These are phyloP conservation scores for Rotaria magnacalcarata DNA, from an alignment of 2,888 invertebrate genomes.

Conservation along the genomic window DNA sequence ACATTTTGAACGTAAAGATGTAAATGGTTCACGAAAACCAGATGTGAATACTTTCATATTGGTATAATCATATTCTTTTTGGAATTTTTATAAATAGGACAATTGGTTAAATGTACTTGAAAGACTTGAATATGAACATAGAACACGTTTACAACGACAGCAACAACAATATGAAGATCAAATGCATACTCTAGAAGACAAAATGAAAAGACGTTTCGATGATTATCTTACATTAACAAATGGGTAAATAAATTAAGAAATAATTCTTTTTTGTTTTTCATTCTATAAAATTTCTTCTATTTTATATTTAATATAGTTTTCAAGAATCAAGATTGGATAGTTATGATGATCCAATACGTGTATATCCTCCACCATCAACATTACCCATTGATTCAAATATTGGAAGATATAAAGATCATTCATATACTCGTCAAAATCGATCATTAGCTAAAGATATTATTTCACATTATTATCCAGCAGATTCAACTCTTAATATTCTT, in stretches of 20 bases:
- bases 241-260: not conserved
- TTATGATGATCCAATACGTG: not conserved
- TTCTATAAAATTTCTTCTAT: too few relatives aligned
- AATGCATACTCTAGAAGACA: not conserved
- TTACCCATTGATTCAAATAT: not conserved
- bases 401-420: not conserved
- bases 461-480: slow-evolving; percentile 34
- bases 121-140: slow-evolving; percentile 23
- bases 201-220: slow-evolving; percentile 29
- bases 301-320: not conserved
- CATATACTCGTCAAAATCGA: not conserved
- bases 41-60: not conserved
- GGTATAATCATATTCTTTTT: not conserved
- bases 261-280: too few relatives aligned
- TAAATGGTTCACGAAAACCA: not conserved
- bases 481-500: slow-evolving; percentile 24
- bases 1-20: not conserved
- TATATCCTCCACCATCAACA: not conserved
- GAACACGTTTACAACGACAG: not conserved
- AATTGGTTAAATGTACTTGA: not conserved
- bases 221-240: not conserved
- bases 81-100: not conserved
- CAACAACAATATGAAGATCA: not conserved
- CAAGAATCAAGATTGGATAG: slow-evolving; percentile 9
- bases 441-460: not conserved